Evolutionary conservation across 1,140 invertebrate genomes (phyloP).

Genomic region (Samia ricini): DNA sequence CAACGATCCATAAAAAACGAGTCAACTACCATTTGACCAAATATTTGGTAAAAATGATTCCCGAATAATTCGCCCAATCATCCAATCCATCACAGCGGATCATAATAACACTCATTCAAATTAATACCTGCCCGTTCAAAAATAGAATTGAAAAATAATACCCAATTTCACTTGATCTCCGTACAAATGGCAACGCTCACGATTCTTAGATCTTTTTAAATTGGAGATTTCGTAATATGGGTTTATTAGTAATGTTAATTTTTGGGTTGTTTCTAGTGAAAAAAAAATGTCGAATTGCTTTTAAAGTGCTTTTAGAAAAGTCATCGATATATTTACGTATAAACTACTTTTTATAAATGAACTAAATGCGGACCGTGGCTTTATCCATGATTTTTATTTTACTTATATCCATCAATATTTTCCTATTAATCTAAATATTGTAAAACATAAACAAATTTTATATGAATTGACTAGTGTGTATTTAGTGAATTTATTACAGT

Average conservation of each 20-base stretch:
- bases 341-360: constrained; percentile 32
- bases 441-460: too few species aligned
- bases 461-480: too few species aligned
- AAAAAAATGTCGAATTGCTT: constrained; percentile 60
- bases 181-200: not conserved
- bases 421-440: too few species aligned
- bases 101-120: constrained; percentile 66
- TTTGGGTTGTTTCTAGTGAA: constrained; percentile 48
- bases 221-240: constrained; percentile 36
- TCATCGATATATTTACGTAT: constrained; percentile 67
- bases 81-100: constrained; percentile 67
- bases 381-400: too few species aligned
- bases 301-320: constrained; percentile 65
- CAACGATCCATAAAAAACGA: not conserved
- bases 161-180: constrained; percentile 32
- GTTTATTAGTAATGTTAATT: constrained; percentile 71
- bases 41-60: constrained; percentile 19
- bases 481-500: too few species aligned
- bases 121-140: constrained; percentile 66
- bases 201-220: constrained; percentile 23
- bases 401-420: too few species aligned
- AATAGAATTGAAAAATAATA: constrained; percentile 52
- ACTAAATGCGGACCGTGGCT: not conserved
- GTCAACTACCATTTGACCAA: constrained; percentile 24
- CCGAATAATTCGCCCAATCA: constrained; percentile 57